Evolutionary conservation across 2,888 invertebrate species (phyloP).

Genomic region (Oscheius myriophilus): DNA sequence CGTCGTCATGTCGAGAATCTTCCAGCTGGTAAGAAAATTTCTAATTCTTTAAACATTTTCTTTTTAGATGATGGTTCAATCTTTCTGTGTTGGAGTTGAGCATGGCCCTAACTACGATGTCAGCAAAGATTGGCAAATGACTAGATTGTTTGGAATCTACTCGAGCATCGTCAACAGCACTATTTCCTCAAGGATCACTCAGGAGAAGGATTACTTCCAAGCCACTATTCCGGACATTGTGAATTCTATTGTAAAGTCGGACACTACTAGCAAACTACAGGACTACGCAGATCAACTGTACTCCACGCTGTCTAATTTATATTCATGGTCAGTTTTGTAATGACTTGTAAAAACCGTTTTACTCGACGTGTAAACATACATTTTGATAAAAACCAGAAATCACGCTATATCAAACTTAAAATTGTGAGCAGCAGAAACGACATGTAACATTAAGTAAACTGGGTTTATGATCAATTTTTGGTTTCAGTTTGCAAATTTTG

Average conservation of each 20-base stretch:
- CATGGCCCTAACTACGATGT: conserved; percentile 7
- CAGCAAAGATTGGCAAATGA: background rate
- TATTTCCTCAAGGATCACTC: background rate
- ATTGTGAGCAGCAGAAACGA: too few species aligned
- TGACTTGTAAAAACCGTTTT: too few species aligned
- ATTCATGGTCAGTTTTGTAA: background rate
- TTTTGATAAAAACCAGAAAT: too few species aligned
- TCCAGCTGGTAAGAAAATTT: conserved; percentile 3
- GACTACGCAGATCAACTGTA: background rate
- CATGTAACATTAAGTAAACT: too few species aligned
- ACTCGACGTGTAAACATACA: too few species aligned
- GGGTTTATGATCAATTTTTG: too few species aligned
- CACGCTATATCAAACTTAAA: too few species aligned
- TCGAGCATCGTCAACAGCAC: background rate
- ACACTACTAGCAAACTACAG: background rate
- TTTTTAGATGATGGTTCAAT: conserved; percentile 13
- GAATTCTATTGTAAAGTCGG: background rate
- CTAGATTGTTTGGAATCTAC: conserved; percentile 1
- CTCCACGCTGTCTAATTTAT: background rate
- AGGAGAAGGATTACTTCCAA: background rate
- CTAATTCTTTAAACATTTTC: background rate
- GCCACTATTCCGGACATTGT: background rate
- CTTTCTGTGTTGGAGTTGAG: conserved; percentile 2
- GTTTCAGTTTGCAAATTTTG: too few species aligned
- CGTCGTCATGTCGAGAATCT: conserved; percentile 3